Evolutionary conservation across 2,113 vertebrate genomes (phyloP).

Genomic region (Lepus timidus): DNA sequence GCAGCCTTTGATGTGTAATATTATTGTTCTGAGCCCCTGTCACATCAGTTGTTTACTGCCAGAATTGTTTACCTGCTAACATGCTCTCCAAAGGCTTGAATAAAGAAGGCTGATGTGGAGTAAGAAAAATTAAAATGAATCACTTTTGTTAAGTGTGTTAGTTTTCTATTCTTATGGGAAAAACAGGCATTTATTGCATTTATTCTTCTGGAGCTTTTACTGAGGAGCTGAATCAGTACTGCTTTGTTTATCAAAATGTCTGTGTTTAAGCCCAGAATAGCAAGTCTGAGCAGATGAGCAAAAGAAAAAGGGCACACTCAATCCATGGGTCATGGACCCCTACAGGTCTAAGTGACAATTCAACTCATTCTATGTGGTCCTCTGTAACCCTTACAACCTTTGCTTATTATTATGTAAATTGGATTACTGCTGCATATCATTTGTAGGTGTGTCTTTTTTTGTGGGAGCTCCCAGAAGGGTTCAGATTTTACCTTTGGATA

Average conservation of each 20-base stretch:
- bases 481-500: slow-evolving; percentile 49
- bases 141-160: background rate
- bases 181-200: background rate
- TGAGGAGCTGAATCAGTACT: background rate
- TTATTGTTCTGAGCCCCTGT: background rate
- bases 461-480: background rate
- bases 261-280: background rate
- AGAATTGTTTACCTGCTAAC: background rate
- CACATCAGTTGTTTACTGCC: background rate
- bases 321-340: background rate
- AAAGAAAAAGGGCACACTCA: background rate
- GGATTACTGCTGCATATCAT: background rate
- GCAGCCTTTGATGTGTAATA: background rate
- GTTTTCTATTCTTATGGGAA: background rate
- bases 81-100: background rate
- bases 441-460: slow-evolving; percentile 3
- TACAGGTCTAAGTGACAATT: background rate
- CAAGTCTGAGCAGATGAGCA: background rate
- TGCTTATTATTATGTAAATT: slow-evolving; percentile 42
- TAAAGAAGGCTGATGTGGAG: background rate
- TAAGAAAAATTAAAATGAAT: background rate
- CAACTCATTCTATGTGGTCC: background rate
- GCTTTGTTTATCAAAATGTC: background rate
- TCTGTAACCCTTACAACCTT: background rate
- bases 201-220: background rate